Evolutionary conservation across 1,140 invertebrate species (phyloP), one percentile per base, ranked within the genome.

Genomic region (Choristoneura fumiferana): DNA sequence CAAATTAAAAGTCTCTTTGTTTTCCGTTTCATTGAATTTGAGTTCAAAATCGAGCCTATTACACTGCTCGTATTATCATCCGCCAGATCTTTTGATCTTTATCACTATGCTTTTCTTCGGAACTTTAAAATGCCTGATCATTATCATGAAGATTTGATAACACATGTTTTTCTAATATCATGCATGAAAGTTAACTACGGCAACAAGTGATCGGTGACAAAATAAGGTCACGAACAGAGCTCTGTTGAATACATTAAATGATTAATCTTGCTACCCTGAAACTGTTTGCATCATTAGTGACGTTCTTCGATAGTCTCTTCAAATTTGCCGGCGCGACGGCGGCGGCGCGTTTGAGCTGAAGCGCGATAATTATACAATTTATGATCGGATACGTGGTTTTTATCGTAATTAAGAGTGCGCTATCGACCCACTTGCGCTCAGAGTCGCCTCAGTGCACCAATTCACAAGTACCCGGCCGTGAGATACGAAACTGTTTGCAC

Each of bases 331-430:
- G 54, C 63, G 58, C 67, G 72, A 54, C 52, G 54, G 38, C 76
- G 54, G 38, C 76, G 77, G 73, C 71, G 15, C 73, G 60, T 84
- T 84, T 82, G 78, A 82, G 66, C 58, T 58, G 60, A 64, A 54
- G 62, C 62, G 69, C 63, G 77, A 78, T 85, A 82, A 83, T 81
- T 81, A 77, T 66, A 66, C 71, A 74, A 78, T 77, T 81, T 76
- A 80, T 69, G 74, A 74, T 68, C 69, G 72, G 65, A 78, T 82
- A 77, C 67, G 69, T 63, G 67, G 69, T 81, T 79, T 78, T 84
- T 82, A 82, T 85, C 76, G 65, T 71, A 69, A 80, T 80, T 73
- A 77, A 74, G 66, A 73, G 54, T 69, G 67, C 71, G 67, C 71
- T 77, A 76, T 77, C 71, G 69, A 73, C 74, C 68, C 56, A 77